Evolutionary conservation across 2,113 vertebrate species (phyloP).

Genomic region (Rhabdornis inornatus): DNA sequence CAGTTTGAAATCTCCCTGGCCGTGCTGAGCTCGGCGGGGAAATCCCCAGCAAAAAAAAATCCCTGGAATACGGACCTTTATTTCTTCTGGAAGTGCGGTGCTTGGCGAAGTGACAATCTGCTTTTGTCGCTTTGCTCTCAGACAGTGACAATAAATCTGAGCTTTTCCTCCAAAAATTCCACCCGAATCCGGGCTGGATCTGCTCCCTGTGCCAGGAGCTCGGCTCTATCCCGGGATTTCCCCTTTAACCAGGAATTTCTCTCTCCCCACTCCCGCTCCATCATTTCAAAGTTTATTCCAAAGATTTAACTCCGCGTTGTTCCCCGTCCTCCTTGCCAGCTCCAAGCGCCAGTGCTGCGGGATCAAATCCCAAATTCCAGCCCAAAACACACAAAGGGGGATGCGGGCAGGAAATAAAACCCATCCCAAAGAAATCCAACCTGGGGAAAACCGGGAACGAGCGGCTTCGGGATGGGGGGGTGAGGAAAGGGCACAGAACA

Average conservation of each 20-base stretch:
- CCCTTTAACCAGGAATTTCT: not conserved
- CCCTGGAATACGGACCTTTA: too few relatives aligned
- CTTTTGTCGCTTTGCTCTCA: not conserved
- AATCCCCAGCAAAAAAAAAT: not conserved
- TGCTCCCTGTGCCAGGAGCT: not conserved
- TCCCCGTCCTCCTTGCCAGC: not conserved
- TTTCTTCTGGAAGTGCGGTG: not conserved
- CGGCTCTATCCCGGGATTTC: not conserved
- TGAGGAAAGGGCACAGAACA: not conserved
- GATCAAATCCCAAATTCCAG: not conserved
- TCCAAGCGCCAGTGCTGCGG: not conserved
- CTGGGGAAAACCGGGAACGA: not conserved
- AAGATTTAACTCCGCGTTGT: not conserved
- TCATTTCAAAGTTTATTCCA: not conserved
- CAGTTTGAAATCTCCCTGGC: not conserved
- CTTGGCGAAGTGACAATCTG: not conserved
- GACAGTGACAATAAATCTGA: not conserved
- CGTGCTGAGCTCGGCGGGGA: not conserved
- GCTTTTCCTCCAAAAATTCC: not conserved
- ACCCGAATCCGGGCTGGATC: not conserved
- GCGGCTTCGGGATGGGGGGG: not conserved
- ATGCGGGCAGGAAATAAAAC: accelerated
- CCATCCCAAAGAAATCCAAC: not conserved
- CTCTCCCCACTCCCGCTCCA: not conserved
- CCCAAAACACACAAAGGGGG: not conserved